Conservation (phyloP, 2,888 invertebrate genomes). For the Sicus ferrugineus region DNA sequence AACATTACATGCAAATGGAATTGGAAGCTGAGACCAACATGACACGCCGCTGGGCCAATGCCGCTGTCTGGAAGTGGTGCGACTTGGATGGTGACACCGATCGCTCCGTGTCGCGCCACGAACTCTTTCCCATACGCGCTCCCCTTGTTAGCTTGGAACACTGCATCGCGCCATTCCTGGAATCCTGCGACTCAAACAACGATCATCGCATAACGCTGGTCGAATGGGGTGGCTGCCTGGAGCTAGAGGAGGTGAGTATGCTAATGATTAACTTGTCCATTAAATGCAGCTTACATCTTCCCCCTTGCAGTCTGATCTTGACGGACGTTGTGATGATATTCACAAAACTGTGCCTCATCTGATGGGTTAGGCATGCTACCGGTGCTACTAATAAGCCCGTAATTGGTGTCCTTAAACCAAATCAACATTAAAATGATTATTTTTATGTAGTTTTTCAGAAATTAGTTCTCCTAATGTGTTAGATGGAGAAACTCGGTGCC, state of each 20-base stretch:
- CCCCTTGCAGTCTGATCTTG: slow-evolving; percentile 72
- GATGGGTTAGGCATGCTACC: slow-evolving; percentile 49
- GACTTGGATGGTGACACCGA: slow-evolving; percentile 94
- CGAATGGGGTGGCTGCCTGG: slow-evolving; percentile 92
- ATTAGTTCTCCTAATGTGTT: slow-evolving; percentile 12
- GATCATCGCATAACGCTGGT: slow-evolving; percentile 89
- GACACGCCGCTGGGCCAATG: slow-evolving; percentile 86
- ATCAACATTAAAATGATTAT: too few relatives aligned
- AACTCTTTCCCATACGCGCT: slow-evolving; percentile 94
- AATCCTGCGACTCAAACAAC: slow-evolving; percentile 86
- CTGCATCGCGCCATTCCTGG: slow-evolving; percentile 95
- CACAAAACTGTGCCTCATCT: slow-evolving; percentile 65
- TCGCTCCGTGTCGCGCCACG: slow-evolving; percentile 89
- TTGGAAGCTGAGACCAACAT: slow-evolving; percentile 87
- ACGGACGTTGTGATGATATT: slow-evolving; percentile 82
- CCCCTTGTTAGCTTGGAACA: slow-evolving; percentile 95
- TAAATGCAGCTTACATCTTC: background rate
- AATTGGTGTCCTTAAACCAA: too few relatives aligned
- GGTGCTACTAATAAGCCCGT: too few relatives aligned
- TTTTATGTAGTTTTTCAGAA: too few relatives aligned
- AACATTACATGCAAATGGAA: slow-evolving; percentile 86
- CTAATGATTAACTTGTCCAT: too few relatives aligned
- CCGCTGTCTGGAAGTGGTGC: slow-evolving; percentile 98
- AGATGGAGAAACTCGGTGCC: too few relatives aligned
- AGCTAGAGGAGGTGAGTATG: slow-evolving; percentile 78